These are phyloP conservation scores for Oncorhynchus nerka DNA, from an alignment of 2,113 vertebrate genomes.

Conservation along the genomic window DNA sequence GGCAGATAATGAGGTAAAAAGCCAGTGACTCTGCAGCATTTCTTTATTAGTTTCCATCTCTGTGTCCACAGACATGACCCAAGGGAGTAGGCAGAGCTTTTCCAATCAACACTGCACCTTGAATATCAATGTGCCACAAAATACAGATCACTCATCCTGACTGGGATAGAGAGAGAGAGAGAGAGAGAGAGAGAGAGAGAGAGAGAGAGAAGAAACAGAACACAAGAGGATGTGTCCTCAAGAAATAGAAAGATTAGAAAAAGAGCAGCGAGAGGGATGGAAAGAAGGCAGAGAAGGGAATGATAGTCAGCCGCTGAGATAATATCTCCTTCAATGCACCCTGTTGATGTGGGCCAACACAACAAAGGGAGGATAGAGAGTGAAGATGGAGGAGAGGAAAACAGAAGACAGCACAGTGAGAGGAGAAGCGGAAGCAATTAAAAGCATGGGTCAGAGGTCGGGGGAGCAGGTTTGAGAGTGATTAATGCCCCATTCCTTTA, in stretches of 20 bases:
- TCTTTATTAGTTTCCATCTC: constrained; percentile 1
- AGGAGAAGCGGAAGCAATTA: constrained; percentile 54
- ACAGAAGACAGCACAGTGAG: constrained; percentile 34
- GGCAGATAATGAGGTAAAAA: not conserved
- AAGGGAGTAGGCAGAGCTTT: not conserved
- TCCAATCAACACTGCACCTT: constrained; percentile 9
- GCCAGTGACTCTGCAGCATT: not conserved
- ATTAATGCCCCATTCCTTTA: constrained; percentile 50
- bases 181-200: not conserved
- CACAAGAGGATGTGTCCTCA: too few relatives aligned
- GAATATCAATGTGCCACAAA: not conserved
- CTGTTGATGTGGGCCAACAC: constrained; percentile 5
- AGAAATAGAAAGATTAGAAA: not conserved
- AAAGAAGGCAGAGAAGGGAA: not conserved
- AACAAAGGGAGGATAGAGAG: not conserved
- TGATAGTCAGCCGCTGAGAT: not conserved
- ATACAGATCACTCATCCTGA: not conserved
- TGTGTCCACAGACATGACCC: not conserved
- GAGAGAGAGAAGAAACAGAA: not conserved
- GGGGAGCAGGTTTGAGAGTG: constrained; percentile 12
- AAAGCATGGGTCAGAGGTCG: constrained; percentile 51
- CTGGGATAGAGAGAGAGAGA: not conserved
- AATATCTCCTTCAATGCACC: not conserved
- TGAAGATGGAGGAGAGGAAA: constrained; percentile 21
- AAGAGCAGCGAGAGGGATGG: not conserved